Evolutionary conservation across 2,113 vertebrate species (phyloP).

Genomic region (Sebastes fasciatus): DNA sequence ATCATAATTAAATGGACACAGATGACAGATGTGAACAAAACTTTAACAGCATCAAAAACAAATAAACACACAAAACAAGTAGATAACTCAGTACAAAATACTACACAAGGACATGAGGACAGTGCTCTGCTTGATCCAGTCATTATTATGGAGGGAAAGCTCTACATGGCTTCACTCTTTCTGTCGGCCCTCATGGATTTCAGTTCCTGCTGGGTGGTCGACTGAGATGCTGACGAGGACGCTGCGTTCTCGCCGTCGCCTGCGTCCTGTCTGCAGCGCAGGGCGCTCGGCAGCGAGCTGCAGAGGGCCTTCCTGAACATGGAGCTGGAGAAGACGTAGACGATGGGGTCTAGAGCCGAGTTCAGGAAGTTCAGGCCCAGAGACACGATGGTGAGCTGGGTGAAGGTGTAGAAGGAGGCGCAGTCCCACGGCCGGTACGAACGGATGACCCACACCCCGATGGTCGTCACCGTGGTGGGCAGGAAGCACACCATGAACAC

Average conservation of each 20-base stretch:
- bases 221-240: conserved; percentile 37
- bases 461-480: conserved; percentile 76
- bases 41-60: neutral
- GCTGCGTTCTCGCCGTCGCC: accelerated
- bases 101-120: neutral
- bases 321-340: conserved; percentile 82
- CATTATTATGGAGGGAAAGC: neutral
- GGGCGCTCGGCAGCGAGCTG: conserved; percentile 32
- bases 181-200: conserved; percentile 4
- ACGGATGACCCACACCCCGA: conserved; percentile 53
- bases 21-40: neutral
- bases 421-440: conserved; percentile 50
- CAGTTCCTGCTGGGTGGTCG: conserved; percentile 62
- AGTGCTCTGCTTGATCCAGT: neutral
- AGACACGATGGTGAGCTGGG: conserved; percentile 77
- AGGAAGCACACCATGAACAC: conserved; percentile 82
- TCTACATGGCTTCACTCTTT: neutral
- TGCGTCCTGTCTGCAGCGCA: neutral
- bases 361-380: conserved; percentile 83
- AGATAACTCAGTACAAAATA: neutral
- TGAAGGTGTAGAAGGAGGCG: conserved; percentile 58
- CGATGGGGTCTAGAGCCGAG: conserved; percentile 80
- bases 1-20: neutral
- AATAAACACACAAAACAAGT: neutral
- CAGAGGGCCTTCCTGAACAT: conserved; percentile 77